Evolutionary conservation across 2,888 invertebrate genomes (phyloP), one percentile per base, ranked within the genome.

Genomic region (Drosophila robusta): DNA sequence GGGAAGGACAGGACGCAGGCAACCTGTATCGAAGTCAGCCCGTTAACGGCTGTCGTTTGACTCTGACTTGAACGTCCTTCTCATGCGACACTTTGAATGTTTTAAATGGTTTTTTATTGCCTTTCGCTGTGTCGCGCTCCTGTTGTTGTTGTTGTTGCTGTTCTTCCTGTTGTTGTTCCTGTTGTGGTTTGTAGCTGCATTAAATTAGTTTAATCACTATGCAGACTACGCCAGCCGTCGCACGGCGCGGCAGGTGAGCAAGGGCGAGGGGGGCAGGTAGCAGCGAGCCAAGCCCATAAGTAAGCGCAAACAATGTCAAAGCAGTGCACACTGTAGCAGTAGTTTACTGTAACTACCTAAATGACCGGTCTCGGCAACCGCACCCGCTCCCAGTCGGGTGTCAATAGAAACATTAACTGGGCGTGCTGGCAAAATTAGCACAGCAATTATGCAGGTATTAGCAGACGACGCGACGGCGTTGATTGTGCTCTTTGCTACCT

Each of bases 171-270:
- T 32, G 49, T 58, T 54, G 42, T 36, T 41, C 32, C 45, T 45
- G 64, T 58, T 60, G 63, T 56, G 77, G 82, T 54, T 81, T 67
- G 69, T 65, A 57, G 56, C 72, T 73, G 87, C 85, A 85, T 85
- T 84, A 89, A 89, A 85, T 89, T 89, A 89, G 87, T 89, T 80
- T 89, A 85, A 85, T 85, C 87, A 87, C 89, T 75, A 66, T 68
- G 77, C 77, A 55, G 62, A 73, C 52, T 39, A 65, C 38, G 34
- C 29, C 9, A 18, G 18, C 18, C 18, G 18, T 18, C 18, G 18
- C 18, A 18, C 18, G 18, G 18, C 18, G 18, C 18, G 18, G 18
- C 18, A 18, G 18, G 18, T 1, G 2, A 18, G 18, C 18, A 18
- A 18, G 18, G 18, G 18, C 1, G 2, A 2, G 14, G 54, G 42